Conservation (phyloP, 2,797 vertebrate genomes). For the Eurystomus glaucurus region DNA sequence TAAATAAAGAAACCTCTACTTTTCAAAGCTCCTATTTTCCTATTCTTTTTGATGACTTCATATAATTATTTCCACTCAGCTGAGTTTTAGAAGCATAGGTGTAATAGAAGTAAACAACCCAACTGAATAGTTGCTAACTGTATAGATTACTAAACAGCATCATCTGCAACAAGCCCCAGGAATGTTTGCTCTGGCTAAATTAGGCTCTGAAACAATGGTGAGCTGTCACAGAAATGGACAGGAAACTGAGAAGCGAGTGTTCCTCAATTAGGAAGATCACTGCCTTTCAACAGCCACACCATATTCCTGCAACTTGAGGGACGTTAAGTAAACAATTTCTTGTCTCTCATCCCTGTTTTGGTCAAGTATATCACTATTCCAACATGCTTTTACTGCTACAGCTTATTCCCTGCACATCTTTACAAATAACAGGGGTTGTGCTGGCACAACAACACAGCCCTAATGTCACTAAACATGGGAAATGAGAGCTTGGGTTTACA, state of each 20-base stretch:
- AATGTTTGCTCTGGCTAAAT: neutral
- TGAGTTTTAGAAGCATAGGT: neutral
- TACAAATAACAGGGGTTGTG: neutral
- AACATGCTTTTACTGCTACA: neutral
- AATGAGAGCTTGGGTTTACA: neutral
- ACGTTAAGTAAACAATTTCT: neutral
- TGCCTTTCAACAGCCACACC: neutral
- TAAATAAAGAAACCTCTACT: neutral
- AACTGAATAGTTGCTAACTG: neutral
- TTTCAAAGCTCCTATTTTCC: neutral
- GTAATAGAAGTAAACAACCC: neutral
- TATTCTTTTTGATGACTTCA: neutral
- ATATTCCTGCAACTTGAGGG: neutral
- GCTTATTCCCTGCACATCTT: neutral
- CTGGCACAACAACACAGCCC: neutral
- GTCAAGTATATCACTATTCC: neutral
- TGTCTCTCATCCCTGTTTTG: neutral
- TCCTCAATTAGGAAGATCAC: neutral
- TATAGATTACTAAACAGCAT: neutral
- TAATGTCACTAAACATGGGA: neutral
- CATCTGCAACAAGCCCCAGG: neutral
- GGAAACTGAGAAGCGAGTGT: neutral
- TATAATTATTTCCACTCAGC: neutral
- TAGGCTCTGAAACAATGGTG: neutral
- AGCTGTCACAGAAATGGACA: neutral